Evolutionary conservation across 2,113 vertebrate species (phyloP).

Genomic region (Turnix velox): DNA sequence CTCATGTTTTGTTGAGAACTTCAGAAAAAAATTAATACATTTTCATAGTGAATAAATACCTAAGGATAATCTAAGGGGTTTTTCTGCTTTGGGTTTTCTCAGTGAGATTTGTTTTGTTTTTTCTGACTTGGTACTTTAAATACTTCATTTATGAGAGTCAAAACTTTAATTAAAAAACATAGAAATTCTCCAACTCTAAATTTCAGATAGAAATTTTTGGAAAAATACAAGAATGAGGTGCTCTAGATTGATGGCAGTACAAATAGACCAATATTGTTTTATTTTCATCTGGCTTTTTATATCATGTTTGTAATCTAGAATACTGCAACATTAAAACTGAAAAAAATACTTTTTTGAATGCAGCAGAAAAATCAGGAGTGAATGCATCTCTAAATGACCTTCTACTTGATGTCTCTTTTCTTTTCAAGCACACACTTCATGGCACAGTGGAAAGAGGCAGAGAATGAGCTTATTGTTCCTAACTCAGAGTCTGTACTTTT

Average conservation of each 20-base stretch:
- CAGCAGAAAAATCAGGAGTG: not conserved
- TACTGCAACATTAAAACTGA: not conserved
- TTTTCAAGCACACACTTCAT: not conserved
- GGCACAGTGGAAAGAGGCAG: not conserved
- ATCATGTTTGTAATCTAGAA: not conserved
- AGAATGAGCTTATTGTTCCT: not conserved
- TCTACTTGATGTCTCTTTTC: not conserved
- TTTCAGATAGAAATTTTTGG: not conserved
- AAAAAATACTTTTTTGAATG: not conserved
- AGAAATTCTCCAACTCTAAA: not conserved
- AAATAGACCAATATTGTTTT: not conserved
- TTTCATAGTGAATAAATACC: not conserved
- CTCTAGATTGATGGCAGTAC: not conserved
- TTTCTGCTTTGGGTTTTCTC: not conserved
- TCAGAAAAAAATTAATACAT: not conserved
- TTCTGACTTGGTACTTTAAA: not conserved
- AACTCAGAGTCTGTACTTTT: not conserved
- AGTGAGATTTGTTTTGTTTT: fast-evolving
- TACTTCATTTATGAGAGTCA: not conserved
- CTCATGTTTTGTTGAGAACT: not conserved
- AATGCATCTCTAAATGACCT: not conserved
- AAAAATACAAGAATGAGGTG: not conserved
- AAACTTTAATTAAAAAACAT: not conserved
- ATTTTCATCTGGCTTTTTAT: not conserved
- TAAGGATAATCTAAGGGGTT: fast-evolving